phyloP scores from a whole-genome alignment of 2,113 vertebrate species.

The Mungos mungo region DNA sequence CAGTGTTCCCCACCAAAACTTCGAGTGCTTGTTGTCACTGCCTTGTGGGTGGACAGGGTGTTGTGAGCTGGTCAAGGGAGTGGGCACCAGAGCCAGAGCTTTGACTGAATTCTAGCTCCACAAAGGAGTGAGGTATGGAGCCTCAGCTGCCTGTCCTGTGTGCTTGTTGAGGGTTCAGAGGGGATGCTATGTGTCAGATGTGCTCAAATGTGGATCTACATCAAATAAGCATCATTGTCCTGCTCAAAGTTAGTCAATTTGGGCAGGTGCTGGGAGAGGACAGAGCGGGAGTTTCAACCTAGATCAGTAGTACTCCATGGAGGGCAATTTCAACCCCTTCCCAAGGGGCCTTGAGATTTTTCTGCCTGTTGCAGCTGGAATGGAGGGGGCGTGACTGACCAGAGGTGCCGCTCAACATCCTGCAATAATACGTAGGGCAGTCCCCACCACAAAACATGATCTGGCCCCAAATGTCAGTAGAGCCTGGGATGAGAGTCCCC shows the following conservation, averaged over 20 bases:
- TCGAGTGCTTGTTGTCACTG: not conserved
- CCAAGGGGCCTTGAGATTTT: not conserved
- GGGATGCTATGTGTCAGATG: not conserved
- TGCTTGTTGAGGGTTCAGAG: not conserved
- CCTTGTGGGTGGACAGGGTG: not conserved
- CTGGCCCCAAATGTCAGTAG: not conserved
- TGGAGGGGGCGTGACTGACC: not conserved
- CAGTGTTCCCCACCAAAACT: not conserved
- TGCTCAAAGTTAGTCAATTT: not conserved
- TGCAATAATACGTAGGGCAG: not conserved
- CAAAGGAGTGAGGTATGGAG: not conserved
- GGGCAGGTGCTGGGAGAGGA: not conserved
- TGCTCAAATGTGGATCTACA: not conserved
- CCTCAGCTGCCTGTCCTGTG: not conserved
- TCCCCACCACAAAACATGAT: not conserved
- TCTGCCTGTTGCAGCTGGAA: not conserved
- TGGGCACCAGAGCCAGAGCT: not conserved
- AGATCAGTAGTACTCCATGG: not conserved
- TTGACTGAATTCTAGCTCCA: not conserved
- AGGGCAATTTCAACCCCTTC: not conserved
- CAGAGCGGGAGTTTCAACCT: not conserved
- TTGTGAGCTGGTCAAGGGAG: not conserved
- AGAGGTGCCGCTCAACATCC: not conserved
- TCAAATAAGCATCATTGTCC: not conserved
- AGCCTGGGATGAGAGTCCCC: not conserved